A percentile compares a stretch with the other conserved stretches of the same genome.
Evolutionary conservation across 2,888 invertebrate genomes (phyloP).

Genomic region (Eilema caniola): DNA sequence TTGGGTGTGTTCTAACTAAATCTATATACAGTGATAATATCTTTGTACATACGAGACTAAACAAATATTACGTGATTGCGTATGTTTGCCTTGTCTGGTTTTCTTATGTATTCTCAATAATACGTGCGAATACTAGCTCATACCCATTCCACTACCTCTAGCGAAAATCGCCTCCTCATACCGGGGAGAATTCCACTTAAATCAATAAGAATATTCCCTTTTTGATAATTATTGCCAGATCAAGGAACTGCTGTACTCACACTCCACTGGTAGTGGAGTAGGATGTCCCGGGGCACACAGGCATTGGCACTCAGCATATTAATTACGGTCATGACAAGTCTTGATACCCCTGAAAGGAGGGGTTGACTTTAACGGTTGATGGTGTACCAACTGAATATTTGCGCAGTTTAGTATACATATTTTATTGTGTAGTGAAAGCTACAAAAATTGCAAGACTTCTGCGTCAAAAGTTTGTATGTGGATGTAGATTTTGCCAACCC

Average conservation of each 20-base stretch:
- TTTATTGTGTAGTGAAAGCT: background rate
- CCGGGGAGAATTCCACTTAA: background rate
- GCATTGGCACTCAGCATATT: background rate
- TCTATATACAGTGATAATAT: constrained; percentile 8
- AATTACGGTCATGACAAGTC: too few relatives aligned
- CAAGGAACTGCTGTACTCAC: too few relatives aligned
- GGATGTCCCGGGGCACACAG: background rate
- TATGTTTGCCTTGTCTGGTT: constrained; percentile 35
- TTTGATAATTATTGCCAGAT: too few relatives aligned
- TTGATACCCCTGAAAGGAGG: background rate
- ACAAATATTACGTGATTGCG: constrained; percentile 5
- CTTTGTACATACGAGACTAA: constrained; percentile 9
- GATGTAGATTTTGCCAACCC: background rate
- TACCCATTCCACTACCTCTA: background rate
- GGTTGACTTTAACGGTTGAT: background rate
- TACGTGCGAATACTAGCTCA: background rate
- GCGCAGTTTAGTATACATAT: background rate
- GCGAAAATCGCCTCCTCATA: background rate
- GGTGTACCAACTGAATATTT: background rate
- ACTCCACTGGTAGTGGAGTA: background rate
- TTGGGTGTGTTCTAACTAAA: constrained; percentile 4
- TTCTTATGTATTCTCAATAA: constrained; percentile 4
- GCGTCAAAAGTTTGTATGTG: too few relatives aligned
- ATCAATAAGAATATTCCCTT: too few relatives aligned
- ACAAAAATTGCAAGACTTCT: background rate